phyloP scores from a whole-genome alignment of 2,888 invertebrate species.

The Sussaba pulchella region DNA sequence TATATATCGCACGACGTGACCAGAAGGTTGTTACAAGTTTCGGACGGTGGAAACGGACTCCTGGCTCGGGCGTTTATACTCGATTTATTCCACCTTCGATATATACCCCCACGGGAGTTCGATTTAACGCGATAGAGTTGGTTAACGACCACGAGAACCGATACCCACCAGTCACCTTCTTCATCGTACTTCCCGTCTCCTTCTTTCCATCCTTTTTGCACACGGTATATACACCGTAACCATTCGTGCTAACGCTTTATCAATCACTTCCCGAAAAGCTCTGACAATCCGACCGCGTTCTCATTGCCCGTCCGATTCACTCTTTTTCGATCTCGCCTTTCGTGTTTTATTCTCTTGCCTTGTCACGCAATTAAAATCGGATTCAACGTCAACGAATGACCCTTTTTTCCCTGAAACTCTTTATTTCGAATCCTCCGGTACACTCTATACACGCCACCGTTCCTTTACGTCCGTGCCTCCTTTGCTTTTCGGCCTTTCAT shows the following conservation, averaged over 20 bases:
- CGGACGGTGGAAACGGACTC: constrained; percentile 12
- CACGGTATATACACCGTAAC: not conserved
- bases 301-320: not conserved
- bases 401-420: no score
- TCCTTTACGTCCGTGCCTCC: not conserved
- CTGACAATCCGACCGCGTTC: not conserved
- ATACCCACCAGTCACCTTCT: constrained; percentile 36
- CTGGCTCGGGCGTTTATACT: constrained; percentile 40
- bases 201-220: constrained; percentile 10
- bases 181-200: constrained; percentile 28
- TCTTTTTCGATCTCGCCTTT: not conserved
- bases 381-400: constrained; percentile 6
- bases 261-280: constrained; percentile 10
- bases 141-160: constrained; percentile 54
- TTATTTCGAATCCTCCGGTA: not conserved
- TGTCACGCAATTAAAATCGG: constrained; percentile 7
- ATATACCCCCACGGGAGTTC: constrained; percentile 22
- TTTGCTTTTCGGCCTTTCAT: not conserved
- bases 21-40: constrained; percentile 48
- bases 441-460: no score
- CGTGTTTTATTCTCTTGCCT: not conserved
- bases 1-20: constrained; percentile 18
- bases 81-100: constrained; percentile 42
- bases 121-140: constrained; percentile 58
- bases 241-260: not conserved